Evolutionary conservation across 2,797 vertebrate genomes (phyloP).

Genomic region (Enteromius fasciolatus): DNA sequence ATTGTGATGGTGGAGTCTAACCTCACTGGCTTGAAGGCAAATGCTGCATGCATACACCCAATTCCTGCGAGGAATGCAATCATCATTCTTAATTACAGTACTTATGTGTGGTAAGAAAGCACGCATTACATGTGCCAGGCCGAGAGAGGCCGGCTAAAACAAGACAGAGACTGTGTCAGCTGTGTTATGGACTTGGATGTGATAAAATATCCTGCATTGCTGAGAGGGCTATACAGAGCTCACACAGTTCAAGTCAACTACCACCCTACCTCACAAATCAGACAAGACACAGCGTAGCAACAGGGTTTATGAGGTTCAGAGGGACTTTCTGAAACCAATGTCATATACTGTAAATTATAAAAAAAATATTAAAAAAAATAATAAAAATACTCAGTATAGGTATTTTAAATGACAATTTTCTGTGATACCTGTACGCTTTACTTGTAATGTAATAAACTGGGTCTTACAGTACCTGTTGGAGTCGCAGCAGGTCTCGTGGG

Average conservation of each 20-base stretch:
- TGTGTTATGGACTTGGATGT: conserved; percentile 31
- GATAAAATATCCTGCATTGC: conserved; percentile 24
- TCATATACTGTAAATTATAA: background rate
- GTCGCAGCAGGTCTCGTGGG: conserved; percentile 26
- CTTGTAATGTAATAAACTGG: background rate
- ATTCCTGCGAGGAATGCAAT: conserved; percentile 5
- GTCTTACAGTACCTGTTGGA: conserved; percentile 65
- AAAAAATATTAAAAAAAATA: no score
- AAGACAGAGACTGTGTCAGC: conserved; percentile 9
- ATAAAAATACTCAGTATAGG: background rate
- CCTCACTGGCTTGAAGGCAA: background rate
- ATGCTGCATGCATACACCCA: background rate
- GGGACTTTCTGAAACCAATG: background rate
- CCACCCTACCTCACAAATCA: background rate
- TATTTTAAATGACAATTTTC: background rate
- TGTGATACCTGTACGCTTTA: background rate
- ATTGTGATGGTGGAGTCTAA: background rate
- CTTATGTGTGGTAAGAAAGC: background rate
- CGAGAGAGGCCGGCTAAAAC: background rate
- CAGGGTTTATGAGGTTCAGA: background rate
- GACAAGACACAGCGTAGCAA: background rate
- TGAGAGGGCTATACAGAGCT: conserved; percentile 19
- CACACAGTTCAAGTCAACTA: conserved; percentile 27
- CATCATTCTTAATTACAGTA: background rate
- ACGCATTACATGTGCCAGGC: background rate